phyloP scores from a whole-genome alignment of 2,888 invertebrate species.

The Dorcus hopei region DNA sequence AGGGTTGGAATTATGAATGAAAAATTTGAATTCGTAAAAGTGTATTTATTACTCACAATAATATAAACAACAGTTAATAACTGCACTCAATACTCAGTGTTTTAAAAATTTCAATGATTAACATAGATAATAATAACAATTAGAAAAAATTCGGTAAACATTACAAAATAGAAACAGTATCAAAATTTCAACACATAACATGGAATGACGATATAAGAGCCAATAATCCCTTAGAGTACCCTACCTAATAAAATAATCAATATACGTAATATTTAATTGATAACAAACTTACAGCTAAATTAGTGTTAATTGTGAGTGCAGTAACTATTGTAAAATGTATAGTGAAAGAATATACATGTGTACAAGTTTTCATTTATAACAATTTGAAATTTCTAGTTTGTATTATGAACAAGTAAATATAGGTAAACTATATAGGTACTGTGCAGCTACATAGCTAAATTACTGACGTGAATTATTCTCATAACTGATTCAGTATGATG shows the following conservation, averaged over 20 bases:
- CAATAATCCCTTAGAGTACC: neutral
- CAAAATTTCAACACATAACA: constrained; percentile 15
- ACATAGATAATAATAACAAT: constrained; percentile 5
- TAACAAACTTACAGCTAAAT: no score
- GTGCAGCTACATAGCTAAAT: constrained; percentile 31
- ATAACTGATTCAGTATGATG: neutral
- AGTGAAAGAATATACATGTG: constrained; percentile 18
- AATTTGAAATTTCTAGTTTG: constrained; percentile 28
- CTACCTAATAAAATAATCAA: neutral
- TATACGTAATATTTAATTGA: no score
- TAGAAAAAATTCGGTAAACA: constrained; percentile 2
- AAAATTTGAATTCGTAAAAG: constrained; percentile 31
- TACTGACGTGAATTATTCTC: constrained; percentile 20
- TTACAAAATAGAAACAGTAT: constrained; percentile 15
- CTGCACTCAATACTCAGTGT: constrained; percentile 23
- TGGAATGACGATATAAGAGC: constrained; percentile 13
- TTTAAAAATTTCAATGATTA: neutral
- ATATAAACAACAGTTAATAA: constrained; percentile 33
- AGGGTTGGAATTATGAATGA: neutral
- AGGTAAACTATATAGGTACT: constrained; percentile 32
- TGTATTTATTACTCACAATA: constrained; percentile 36
- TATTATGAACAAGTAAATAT: constrained; percentile 29
- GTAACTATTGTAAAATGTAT: constrained; percentile 27
- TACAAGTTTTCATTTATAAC: constrained; percentile 21
- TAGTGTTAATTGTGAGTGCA: constrained; percentile 23